phyloP scores from a whole-genome alignment of 2,797 vertebrate species.

The Parauchenoglanis punctatus region DNA sequence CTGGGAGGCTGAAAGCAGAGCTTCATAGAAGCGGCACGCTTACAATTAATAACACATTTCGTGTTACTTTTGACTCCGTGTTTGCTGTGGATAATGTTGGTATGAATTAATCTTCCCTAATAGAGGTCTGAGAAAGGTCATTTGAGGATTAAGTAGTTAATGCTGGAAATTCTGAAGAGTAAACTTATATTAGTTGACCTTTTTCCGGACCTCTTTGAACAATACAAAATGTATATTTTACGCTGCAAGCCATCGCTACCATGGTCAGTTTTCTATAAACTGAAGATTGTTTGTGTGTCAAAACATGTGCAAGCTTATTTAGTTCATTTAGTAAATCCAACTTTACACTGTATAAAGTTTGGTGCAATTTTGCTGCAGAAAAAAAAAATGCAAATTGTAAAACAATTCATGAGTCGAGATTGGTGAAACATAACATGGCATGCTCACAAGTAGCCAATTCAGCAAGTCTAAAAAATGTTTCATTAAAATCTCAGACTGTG shows the following conservation, averaged over 20 bases:
- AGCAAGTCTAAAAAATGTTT: neutral
- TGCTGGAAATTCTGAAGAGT: neutral
- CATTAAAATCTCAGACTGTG: neutral
- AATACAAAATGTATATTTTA: neutral
- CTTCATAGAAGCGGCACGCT: neutral
- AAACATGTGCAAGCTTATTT: neutral
- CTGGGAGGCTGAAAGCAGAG: neutral
- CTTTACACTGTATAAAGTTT: neutral
- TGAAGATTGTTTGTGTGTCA: neutral
- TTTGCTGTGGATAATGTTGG: neutral
- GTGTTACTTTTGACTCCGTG: conserved; percentile 1
- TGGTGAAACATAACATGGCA: neutral
- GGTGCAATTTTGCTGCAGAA: neutral
- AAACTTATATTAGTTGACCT: neutral
- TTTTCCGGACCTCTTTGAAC: neutral
- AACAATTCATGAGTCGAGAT: neutral
- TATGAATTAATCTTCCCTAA: conserved; percentile 18
- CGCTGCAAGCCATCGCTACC: neutral
- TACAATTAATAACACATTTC: conserved; percentile 20
- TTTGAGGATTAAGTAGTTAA: neutral
- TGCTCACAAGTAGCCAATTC: neutral
- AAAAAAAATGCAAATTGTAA: neutral
- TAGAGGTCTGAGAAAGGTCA: neutral
- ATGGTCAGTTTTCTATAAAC: neutral
- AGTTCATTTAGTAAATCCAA: neutral